Evolutionary conservation across 2,888 invertebrate species (phyloP), one percentile per base, ranked within the genome.

Genomic region (Dyspetes luteomarginatus): DNA sequence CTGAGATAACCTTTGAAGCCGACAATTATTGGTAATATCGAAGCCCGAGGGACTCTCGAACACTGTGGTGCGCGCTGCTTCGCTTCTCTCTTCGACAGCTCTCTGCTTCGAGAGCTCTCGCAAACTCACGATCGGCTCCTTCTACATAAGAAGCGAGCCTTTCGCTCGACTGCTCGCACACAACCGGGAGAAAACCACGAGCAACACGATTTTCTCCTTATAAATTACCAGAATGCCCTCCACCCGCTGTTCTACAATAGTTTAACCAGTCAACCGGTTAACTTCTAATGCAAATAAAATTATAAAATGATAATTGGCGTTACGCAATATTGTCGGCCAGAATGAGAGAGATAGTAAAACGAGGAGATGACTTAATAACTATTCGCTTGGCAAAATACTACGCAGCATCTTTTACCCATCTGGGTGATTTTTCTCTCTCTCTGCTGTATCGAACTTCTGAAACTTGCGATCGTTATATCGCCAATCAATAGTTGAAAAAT

Each of bases 11-110:
- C 90, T 90, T 88, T 90, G 87, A 85, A 90, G 89, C 90, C 89
- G 89, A 90, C 90, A 90, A 90, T 90, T 90, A 90, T 90, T 90
- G 90, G 90, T 90, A 90, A 90, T 90, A 90, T 90, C 89, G 90
- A 89, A 84, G 86, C 84, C 87, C 84, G 86, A 84, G 85, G 74
- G 79, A 81, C 81, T 68, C 60, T 75, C 76, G 81, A 81, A 80
- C 76, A 69, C 78, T 67, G 60, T 36, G 68, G 69, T 65, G 56
- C 72, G 26, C 58, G 65, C 43, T 56, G 56, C 26, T 81, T 48
- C 58, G 65, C 43, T 56, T 50, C 26, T 81, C 67, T 52, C 71
- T 72, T 81, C 77, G 67, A 72, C 80, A 65, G 62, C 65, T 77
- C 50, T 45, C 67, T 65, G 72, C 69, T 71, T 64, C 62, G 62